Conservation (phyloP, 2,888 invertebrate genomes). For the Prenolepis imparis region DNA sequence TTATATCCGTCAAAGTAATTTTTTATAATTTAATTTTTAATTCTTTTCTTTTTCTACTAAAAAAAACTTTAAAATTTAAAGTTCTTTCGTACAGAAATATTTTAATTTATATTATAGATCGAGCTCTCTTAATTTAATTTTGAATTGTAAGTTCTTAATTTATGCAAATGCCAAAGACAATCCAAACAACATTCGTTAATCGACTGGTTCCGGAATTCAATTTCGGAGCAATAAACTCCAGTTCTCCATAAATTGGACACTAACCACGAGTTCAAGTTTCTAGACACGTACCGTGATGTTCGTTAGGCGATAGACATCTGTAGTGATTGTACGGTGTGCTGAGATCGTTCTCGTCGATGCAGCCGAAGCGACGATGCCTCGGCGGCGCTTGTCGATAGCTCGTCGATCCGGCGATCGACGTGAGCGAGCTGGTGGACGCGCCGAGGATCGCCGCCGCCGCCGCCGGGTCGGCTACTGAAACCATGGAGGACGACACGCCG, state of each 20-base stretch:
- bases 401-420: constrained; percentile 79
- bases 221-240: neutral
- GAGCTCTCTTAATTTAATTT: neutral
- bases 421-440: constrained; percentile 87
- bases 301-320: constrained; percentile 90
- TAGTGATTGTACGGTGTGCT: constrained; percentile 93
- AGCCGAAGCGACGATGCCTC: constrained; percentile 83
- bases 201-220: neutral
- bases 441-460: constrained; percentile 86
- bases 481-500: constrained; percentile 70
- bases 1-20: neutral
- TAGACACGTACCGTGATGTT: constrained; percentile 83
- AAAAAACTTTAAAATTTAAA: neutral
- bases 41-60: neutral
- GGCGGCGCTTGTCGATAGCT: constrained; percentile 76
- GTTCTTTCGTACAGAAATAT: neutral
- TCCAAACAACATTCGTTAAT: neutral
- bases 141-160: neutral
- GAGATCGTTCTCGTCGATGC: constrained; percentile 89
- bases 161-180: neutral
- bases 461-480: constrained; percentile 87
- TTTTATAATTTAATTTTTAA: constrained; percentile 1
- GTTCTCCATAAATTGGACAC: neutral
- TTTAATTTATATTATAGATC: neutral
- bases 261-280: neutral